Base-by-base conservation (phyloP, 1,140 invertebrate species). In the Drosophila mayri region DNA sequence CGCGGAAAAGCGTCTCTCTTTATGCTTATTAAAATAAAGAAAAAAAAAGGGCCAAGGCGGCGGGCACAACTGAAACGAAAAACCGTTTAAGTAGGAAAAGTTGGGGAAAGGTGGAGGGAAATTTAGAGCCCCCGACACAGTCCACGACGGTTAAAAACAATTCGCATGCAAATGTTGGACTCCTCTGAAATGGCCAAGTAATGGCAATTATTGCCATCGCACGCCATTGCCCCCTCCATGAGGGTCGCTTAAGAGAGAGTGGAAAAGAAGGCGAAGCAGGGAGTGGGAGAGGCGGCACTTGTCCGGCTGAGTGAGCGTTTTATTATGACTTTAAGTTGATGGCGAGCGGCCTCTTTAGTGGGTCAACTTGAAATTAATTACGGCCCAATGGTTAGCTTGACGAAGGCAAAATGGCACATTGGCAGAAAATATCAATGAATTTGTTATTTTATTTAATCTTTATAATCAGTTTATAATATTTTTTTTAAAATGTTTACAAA, bases 281-380 rank as follows among this genome's bases (percentile, higher is more conserved):
- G 32, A 11, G 32, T 0, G 32, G 32, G 10, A 35, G 8, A n/a
- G 12, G 49, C 5, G 8, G n/a, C 66, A 67, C 66, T 70, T 70
- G 62, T 67, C 68, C 66, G 30, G 54, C 70, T 73, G 70, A 68
- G 50, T 47, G 47, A 74, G 78, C 78, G 81, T 78, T 88, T 86
- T 87, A 79, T 87, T 88, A 88, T 79, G 67, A 75, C 80, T 80
- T 77, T 73, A 73, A 62, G 72, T 78, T 76, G 76, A 57, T 73
- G 75, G 77, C 66, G 77, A 59, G 65, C 55, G 57, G 57, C 43
- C 76, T 60, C 84, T 65, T 88, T 80, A 90, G 67, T 88, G 85
- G 85, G 81, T 90, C 84, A 88, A 81, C 84, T 84, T 58, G 81
- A 90, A 84, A 88, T 88, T 90, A 88, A 90, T 88, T 88, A 81